Conservation (phyloP, 2,797 vertebrate species). For the Adrianichthys oophorus region DNA sequence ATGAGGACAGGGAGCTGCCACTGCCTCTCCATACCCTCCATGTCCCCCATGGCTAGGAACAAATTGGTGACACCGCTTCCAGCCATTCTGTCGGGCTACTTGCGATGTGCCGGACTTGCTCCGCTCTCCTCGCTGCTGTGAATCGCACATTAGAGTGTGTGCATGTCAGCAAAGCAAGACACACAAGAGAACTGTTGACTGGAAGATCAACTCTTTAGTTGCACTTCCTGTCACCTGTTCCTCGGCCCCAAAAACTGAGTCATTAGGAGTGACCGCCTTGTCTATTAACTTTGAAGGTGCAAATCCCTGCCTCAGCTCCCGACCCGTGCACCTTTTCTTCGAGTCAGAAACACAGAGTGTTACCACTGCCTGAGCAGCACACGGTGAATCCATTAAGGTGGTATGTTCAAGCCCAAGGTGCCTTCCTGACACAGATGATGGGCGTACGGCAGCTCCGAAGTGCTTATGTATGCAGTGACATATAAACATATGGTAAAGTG, state of each 20-base stretch:
- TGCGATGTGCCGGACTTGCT: constrained; percentile 25
- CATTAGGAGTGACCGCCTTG: constrained; percentile 36
- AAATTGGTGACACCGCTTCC: constrained; percentile 83
- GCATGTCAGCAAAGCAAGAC: constrained; percentile 17
- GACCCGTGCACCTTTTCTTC: constrained; percentile 45
- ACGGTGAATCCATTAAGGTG: constrained; percentile 35
- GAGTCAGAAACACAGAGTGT: constrained; percentile 30
- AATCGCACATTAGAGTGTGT: constrained; percentile 23
- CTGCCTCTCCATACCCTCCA: constrained; percentile 80
- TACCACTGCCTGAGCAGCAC: constrained; percentile 31
- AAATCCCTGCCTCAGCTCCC: constrained; percentile 36
- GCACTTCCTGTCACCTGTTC: constrained; percentile 34
- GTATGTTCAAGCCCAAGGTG: constrained; percentile 22
- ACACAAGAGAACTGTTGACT: constrained; percentile 12
- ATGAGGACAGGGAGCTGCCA: constrained; percentile 78
- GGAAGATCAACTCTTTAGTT: constrained; percentile 30
- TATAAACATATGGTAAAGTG: constrained; percentile 53
- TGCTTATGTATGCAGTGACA: constrained; percentile 59
- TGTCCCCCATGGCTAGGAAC: constrained; percentile 84
- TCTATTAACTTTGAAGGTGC: constrained; percentile 38
- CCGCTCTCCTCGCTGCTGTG: constrained; percentile 25
- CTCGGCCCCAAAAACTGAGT: constrained; percentile 19
- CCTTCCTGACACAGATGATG: constrained; percentile 30
- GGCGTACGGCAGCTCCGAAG: constrained; percentile 39
- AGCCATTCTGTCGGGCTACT: constrained; percentile 70